Percentiles rank a stretch among this genome's conserved stretches.
Evolutionary conservation across 2,888 invertebrate species (phyloP).

Genomic region (Chironomus riparius): DNA sequence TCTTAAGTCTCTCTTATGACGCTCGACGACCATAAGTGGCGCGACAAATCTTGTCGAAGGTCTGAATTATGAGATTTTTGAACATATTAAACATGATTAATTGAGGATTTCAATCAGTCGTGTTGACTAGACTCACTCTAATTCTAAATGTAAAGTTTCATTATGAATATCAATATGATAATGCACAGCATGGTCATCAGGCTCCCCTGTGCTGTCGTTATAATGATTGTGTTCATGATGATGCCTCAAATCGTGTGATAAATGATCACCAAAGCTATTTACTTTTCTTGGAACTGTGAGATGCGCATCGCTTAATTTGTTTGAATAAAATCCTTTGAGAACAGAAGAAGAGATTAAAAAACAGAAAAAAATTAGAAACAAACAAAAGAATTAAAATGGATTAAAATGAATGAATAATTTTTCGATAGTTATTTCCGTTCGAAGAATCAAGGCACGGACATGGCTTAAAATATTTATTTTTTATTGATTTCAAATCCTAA

Average conservation of each 20-base stretch:
- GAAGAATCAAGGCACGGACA: background rate
- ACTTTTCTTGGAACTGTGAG: slow-evolving; percentile 40
- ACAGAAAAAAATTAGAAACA: background rate
- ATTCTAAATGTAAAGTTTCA: slow-evolving; percentile 40
- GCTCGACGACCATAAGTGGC: slow-evolving; percentile 63
- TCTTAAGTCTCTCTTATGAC: slow-evolving; percentile 48
- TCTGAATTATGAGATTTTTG: slow-evolving; percentile 36
- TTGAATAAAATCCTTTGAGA: slow-evolving; percentile 36
- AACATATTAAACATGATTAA: background rate
- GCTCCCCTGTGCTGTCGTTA: background rate
- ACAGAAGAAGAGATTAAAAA: background rate
- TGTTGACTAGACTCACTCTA: slow-evolving; percentile 36
- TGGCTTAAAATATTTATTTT: too few relatives aligned
- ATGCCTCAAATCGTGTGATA: slow-evolving; percentile 38
- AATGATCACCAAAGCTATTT: slow-evolving; percentile 36
- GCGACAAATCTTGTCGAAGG: slow-evolving; percentile 59
- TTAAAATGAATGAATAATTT: background rate
- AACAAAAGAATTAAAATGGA: background rate
- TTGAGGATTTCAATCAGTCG: background rate
- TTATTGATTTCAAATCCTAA: too few relatives aligned
- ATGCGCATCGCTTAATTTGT: slow-evolving; percentile 36
- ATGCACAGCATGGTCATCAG: slow-evolving; percentile 28
- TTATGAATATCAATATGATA: slow-evolving; percentile 36
- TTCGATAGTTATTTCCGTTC: background rate
- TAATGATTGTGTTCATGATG: slow-evolving; percentile 33